Conservation (phyloP, 2,888 invertebrate genomes). For the Hypselothyrea guttata region DNA sequence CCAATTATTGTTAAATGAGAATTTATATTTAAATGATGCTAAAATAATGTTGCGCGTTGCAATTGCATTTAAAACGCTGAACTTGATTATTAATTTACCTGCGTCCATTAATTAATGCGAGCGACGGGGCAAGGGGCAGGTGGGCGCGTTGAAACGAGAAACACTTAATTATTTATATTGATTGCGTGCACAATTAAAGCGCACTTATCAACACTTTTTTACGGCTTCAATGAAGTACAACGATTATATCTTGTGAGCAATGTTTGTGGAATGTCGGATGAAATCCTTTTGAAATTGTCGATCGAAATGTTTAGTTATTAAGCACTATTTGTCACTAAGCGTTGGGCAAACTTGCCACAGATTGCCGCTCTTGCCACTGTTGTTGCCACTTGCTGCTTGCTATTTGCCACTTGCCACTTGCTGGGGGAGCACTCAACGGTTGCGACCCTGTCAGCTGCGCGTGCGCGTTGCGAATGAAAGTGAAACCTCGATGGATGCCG, state of each 20-base stretch:
- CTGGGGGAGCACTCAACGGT: conserved; percentile 28
- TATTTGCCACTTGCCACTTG: conserved; percentile 17
- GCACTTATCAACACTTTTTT: conserved; percentile 26
- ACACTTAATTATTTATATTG: conserved; percentile 58
- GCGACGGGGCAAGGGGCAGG: conserved; percentile 6
- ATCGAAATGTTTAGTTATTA: no score
- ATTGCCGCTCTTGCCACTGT: no score
- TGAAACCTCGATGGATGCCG: conserved; percentile 74
- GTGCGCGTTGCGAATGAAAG: conserved; percentile 79
- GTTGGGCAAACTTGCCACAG: not conserved
- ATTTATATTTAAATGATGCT: no score
- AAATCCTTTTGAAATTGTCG: no score
- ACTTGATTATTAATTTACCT: conserved; percentile 59
- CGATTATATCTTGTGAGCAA: not conserved
- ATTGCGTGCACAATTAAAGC: conserved; percentile 43
- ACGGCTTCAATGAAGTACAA: not conserved
- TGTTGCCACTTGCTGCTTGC: no score
- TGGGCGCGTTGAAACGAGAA: conserved; percentile 22
- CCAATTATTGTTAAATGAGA: no score
- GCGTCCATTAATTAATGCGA: conserved; percentile 65
- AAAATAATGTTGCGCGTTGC: conserved; percentile 8
- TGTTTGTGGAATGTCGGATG: no score
- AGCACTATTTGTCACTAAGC: not conserved
- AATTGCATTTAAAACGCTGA: conserved; percentile 23
- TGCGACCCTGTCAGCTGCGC: conserved; percentile 68